Percentiles rank a stretch among this genome's conserved stretches.
These are phyloP conservation scores for Toxostoma redivivum DNA, from an alignment of 2,113 vertebrate genomes.

Conservation along the genomic window DNA sequence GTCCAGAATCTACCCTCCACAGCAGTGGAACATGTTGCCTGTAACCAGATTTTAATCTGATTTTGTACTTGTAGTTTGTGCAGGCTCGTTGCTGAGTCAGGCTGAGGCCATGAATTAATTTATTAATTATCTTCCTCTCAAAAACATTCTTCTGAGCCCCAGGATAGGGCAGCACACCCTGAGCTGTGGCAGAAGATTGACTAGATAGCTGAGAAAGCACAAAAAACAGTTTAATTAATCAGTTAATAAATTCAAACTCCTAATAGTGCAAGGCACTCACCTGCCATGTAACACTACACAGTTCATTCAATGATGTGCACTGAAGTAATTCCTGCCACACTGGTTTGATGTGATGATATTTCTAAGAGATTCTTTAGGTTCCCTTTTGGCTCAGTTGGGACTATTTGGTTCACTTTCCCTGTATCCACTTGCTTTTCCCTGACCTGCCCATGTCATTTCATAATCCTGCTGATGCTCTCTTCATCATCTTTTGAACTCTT, in stretches of 20 bases:
- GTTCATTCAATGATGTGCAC: background rate
- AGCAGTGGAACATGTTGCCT: background rate
- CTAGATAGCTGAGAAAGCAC: background rate
- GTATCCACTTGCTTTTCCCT: background rate
- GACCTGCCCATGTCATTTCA: background rate
- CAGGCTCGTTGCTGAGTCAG: background rate
- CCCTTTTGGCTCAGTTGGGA: background rate
- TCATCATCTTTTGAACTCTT: background rate
- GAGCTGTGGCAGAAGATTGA: background rate
- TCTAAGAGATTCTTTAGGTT: background rate
- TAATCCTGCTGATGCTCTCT: background rate
- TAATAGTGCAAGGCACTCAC: background rate
- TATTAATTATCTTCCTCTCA: background rate
- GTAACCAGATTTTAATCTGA: background rate
- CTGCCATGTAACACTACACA: background rate
- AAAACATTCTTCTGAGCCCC: background rate
- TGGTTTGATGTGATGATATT: background rate
- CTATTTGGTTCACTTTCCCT: background rate
- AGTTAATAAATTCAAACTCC: background rate
- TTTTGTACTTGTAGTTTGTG: background rate
- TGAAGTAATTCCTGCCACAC: background rate
- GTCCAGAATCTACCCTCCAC: background rate
- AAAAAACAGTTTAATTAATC: background rate
- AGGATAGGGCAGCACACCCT: rapidly evolving
- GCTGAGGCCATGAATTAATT: background rate